Conservation (phyloP, 2,888 invertebrate species). For the Alcis repandata region DNA sequence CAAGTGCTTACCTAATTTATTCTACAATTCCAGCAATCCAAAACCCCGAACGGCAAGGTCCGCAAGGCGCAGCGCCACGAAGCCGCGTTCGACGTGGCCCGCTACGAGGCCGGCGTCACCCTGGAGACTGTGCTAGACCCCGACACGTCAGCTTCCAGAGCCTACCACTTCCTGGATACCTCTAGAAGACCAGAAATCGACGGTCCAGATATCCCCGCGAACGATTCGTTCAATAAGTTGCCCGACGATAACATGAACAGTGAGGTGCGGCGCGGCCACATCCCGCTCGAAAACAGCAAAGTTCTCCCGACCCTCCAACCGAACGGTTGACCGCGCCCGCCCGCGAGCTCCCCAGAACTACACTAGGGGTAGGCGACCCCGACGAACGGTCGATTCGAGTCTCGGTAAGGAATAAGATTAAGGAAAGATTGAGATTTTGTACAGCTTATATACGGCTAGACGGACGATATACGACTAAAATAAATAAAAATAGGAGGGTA, state of each 20-base stretch:
- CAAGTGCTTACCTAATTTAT: neutral
- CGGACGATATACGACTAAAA: constrained; percentile 63
- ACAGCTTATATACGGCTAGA: constrained; percentile 54
- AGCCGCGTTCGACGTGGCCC: constrained; percentile 70
- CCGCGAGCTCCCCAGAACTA: constrained; percentile 59
- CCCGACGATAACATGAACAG: constrained; percentile 84
- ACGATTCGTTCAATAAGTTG: constrained; percentile 70
- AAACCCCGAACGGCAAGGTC: constrained; percentile 76
- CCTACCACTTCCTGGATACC: constrained; percentile 67
- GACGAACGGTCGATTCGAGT: constrained; percentile 59
- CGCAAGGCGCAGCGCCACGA: constrained; percentile 65
- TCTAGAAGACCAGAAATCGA: constrained; percentile 65
- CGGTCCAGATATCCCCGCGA: constrained; percentile 40
- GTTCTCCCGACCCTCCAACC: constrained; percentile 78
- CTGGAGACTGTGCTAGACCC: constrained; percentile 65
- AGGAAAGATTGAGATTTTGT: constrained; percentile 71
- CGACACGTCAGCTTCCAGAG: constrained; percentile 43
- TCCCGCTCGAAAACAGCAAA: constrained; percentile 74
- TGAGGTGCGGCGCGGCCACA: constrained; percentile 66
- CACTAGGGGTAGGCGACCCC: constrained; percentile 79
- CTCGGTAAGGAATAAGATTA: constrained; percentile 50
- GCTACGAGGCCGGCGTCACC: constrained; percentile 68
- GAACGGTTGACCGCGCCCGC: constrained; percentile 72
- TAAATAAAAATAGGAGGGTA: constrained; percentile 47
- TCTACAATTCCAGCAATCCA: constrained; percentile 60